Percentiles rank a stretch among this genome's conserved stretches.
Evolutionary conservation across 1,140 invertebrate genomes (phyloP).

Genomic region (Philopotamus ludificatus): DNA sequence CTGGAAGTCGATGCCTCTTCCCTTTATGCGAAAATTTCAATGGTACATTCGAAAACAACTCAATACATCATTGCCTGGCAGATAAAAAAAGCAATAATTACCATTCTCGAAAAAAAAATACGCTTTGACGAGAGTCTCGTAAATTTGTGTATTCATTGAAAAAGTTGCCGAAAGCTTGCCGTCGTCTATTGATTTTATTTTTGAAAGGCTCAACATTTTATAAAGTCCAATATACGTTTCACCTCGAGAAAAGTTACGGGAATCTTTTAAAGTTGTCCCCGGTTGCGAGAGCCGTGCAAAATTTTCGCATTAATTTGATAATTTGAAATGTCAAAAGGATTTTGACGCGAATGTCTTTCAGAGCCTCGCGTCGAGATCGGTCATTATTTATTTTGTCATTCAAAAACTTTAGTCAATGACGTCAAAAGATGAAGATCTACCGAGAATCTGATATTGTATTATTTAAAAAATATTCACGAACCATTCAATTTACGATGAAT

Average conservation of each 20-base stretch:
- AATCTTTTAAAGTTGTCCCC: conserved; percentile 15
- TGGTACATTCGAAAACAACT: background rate
- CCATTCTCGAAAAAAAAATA: no score
- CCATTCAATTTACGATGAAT: no score
- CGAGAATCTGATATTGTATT: no score
- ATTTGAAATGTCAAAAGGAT: conserved; percentile 22
- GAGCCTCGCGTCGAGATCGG: background rate
- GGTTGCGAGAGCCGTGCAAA: conserved; percentile 9
- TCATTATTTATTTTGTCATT: background rate
- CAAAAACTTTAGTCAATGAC: no score
- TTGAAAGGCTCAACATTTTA: background rate
- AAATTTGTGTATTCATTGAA: no score
- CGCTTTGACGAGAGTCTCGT: no score
- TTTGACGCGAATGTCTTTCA: conserved; percentile 8
- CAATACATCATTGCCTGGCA: background rate
- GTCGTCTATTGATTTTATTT: no score
- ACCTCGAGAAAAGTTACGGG: conserved; percentile 3
- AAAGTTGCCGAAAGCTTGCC: no score
- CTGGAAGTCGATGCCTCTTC: background rate
- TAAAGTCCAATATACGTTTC: conserved; percentile 8
- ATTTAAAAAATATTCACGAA: no score
- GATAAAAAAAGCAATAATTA: no score
- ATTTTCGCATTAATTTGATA: conserved; percentile 14
- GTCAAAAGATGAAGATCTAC: no score
- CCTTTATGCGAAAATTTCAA: background rate